phyloP scores from a whole-genome alignment of 1,140 invertebrate genomes.

The Pentalonia nigronervosa region DNA sequence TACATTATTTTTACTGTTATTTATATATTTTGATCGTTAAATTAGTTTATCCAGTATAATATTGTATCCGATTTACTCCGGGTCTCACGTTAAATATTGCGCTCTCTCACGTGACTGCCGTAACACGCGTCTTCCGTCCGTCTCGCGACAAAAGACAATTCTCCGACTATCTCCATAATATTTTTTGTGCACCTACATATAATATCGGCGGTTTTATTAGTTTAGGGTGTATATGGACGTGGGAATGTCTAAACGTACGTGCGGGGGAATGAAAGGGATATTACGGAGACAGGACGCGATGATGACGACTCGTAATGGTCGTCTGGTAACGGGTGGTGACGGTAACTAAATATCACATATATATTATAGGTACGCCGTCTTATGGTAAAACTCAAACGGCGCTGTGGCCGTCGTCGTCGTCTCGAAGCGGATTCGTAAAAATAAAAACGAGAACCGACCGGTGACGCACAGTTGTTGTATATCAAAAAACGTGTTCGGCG shows the following conservation, averaged over 20 bases:
- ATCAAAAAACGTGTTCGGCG: conserved; percentile 41
- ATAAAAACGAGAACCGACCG: not conserved
- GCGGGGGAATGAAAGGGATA: not conserved
- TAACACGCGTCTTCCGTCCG: not conserved
- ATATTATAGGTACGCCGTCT: not conserved
- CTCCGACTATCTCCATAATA: not conserved
- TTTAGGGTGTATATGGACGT: not conserved
- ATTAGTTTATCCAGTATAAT: not conserved
- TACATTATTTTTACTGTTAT: not conserved
- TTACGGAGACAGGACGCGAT: not conserved
- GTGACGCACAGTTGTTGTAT: conserved; percentile 33
- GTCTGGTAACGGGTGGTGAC: not conserved
- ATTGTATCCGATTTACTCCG: not conserved
- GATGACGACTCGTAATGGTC: not conserved
- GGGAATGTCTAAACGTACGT: not conserved
- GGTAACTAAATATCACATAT: not conserved
- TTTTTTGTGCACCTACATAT: too few species aligned
- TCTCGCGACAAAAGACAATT: not conserved
- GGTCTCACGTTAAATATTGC: not conserved
- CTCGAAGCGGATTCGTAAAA: not conserved
- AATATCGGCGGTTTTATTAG: not conserved
- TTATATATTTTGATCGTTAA: not conserved
- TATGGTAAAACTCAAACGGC: not conserved
- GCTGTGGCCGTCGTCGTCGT: not conserved
- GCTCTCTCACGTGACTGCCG: too few species aligned